phyloP scores from a whole-genome alignment of 2,888 invertebrate species.

The Thymelicus acteon region DNA sequence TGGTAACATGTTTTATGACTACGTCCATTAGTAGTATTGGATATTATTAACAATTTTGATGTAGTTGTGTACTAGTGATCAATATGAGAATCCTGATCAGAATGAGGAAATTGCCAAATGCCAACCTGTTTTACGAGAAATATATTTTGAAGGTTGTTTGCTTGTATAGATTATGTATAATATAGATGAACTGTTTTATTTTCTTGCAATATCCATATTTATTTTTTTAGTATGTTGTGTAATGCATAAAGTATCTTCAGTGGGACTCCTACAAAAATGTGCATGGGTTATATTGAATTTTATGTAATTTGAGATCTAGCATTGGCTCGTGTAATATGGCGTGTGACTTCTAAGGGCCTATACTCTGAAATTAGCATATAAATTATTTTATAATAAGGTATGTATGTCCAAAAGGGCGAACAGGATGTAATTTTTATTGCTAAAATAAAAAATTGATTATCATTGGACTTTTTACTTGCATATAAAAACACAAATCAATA shows the following conservation, averaged over 20 bases:
- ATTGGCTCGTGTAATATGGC: conserved; percentile 40
- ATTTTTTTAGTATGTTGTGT: conserved; percentile 31
- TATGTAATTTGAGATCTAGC: conserved; percentile 25
- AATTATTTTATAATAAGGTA: conserved; percentile 76
- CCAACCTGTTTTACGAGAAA: neutral
- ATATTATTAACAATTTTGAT: conserved; percentile 49
- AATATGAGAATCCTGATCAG: conserved; percentile 7
- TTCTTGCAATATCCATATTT: conserved; percentile 4
- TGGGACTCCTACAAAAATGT: conserved; percentile 14
- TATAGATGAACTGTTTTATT: conserved; percentile 11
- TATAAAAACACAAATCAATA: conserved; percentile 1
- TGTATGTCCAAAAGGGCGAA: conserved; percentile 61
- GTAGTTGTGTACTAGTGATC: conserved; percentile 16
- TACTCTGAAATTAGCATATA: conserved; percentile 72
- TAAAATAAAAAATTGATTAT: conserved; percentile 60
- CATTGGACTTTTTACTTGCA: conserved; percentile 21
- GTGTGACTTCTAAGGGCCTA: conserved; percentile 63
- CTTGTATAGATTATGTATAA: conserved; percentile 19
- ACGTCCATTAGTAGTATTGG: conserved; percentile 71
- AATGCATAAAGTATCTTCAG: conserved; percentile 31
- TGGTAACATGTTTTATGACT: conserved; percentile 61
- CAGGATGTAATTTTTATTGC: conserved; percentile 76
- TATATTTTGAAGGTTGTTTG: conserved; percentile 4
- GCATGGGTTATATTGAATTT: conserved; percentile 13
- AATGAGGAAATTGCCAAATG: conserved; percentile 2